Evolutionary conservation across 53 echinoderm and acorn worm genomes (phyloP).

Genomic region (Holothuria scabra): DNA sequence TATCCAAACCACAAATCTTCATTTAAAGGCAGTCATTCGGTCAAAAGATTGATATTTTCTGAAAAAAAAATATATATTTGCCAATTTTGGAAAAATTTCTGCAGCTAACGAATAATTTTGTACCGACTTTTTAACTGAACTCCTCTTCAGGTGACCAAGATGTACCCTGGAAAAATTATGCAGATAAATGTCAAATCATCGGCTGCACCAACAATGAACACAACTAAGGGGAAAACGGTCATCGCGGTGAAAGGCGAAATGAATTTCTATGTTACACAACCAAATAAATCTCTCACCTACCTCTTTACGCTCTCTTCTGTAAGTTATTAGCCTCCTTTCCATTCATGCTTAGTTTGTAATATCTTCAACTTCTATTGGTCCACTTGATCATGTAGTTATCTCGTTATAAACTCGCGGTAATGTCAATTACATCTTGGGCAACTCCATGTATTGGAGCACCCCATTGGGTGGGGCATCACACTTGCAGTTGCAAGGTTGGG

Average conservation of each 20-base stretch:
- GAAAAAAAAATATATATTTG: not conserved
- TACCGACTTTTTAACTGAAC: not conserved
- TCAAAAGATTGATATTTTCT: no score
- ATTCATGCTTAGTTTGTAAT: no score
- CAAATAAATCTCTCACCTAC: slow-evolving; percentile 67
- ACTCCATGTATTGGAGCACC: no score
- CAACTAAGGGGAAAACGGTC: slow-evolving; percentile 50
- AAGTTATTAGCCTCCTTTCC: slow-evolving; percentile 44
- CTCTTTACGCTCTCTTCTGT: slow-evolving; percentile 73
- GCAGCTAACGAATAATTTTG: not conserved
- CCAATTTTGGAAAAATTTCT: not conserved
- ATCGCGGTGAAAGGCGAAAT: slow-evolving; percentile 52
- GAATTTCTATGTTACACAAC: slow-evolving; percentile 64
- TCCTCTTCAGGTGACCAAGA: slow-evolving; percentile 53
- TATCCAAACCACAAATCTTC: no score
- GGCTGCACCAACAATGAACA: slow-evolving; percentile 60
- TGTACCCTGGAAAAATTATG: slow-evolving; percentile 74
- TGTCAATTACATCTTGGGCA: no score
- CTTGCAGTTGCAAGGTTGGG: no score
- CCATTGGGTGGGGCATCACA: no score
- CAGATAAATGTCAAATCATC: slow-evolving; percentile 68
- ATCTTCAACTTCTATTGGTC: no score
- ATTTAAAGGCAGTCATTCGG: no score
- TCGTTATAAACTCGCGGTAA: no score
- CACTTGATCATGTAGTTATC: no score